Percentiles rank a stretch among this genome's conserved stretches.
Conservation (phyloP, 2,113 vertebrate species). For the Egretta garzetta region DNA sequence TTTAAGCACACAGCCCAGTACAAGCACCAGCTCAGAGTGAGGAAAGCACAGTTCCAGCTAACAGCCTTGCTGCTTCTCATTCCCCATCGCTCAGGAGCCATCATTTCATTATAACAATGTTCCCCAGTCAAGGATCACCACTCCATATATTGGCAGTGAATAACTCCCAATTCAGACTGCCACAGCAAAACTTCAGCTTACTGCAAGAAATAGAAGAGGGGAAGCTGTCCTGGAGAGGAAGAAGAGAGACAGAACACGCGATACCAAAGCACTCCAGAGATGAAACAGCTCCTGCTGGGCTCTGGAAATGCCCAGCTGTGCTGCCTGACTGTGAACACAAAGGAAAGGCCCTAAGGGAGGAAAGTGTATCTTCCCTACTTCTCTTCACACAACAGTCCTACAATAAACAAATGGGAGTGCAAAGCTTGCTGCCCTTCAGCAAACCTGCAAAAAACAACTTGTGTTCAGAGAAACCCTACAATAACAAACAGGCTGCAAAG, state of each 20-base stretch:
- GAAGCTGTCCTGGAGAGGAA: not conserved
- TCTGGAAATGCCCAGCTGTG: not conserved
- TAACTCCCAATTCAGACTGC: not conserved
- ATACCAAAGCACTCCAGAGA: not conserved
- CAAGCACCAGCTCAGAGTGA: not conserved
- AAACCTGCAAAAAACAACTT: not conserved
- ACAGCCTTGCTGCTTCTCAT: not conserved
- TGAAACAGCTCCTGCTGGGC: not conserved
- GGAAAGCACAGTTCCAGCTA: not conserved
- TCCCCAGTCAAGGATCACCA: constrained; percentile 3
- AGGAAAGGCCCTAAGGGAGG: not conserved
- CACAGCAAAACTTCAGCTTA: not conserved
- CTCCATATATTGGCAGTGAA: not conserved
- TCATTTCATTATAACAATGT: not conserved
- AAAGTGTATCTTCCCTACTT: not conserved
- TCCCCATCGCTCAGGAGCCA: not conserved
- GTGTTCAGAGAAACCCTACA: not conserved
- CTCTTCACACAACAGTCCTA: constrained; percentile 4
- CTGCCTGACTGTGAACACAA: not conserved
- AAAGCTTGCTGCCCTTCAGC: not conserved
- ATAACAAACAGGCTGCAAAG: not conserved
- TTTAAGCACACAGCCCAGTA: not conserved
- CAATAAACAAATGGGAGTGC: not conserved
- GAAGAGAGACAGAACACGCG: not conserved
- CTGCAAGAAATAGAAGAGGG: not conserved